phyloP scores from a whole-genome alignment of 2,888 invertebrate species.

The Baccha elongata region DNA sequence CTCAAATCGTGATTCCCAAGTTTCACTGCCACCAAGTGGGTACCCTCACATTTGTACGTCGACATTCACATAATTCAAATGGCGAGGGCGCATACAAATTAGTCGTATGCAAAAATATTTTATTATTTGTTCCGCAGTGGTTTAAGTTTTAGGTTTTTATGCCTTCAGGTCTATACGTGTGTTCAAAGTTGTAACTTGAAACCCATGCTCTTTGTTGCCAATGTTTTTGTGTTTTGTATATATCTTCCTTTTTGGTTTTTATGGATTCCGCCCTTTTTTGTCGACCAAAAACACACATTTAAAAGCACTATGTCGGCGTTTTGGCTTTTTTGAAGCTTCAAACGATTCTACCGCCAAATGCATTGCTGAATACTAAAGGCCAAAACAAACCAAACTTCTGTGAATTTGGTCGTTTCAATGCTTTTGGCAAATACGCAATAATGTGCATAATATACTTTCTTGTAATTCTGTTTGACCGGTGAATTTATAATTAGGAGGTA shows the following conservation, averaged over 20 bases:
- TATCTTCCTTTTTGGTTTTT: constrained; percentile 41
- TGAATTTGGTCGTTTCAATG: constrained; percentile 60
- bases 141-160: constrained; percentile 67
- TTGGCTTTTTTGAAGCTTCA: constrained; percentile 60
- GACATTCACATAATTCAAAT: constrained; percentile 73
- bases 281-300: constrained; percentile 36
- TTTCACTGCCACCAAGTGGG: constrained; percentile 53
- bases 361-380: constrained; percentile 63
- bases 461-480: constrained; percentile 36
- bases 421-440: constrained; percentile 50
- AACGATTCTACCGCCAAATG: constrained; percentile 59
- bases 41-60: constrained; percentile 70
- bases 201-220: constrained; percentile 55
- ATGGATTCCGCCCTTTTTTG: constrained; percentile 70
- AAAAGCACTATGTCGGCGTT: constrained; percentile 60
- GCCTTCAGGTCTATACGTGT: constrained; percentile 60
- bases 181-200: constrained; percentile 51
- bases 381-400: constrained; percentile 37
- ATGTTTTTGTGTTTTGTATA: constrained; percentile 41
- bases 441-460: constrained; percentile 51
- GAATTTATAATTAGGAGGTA: constrained; percentile 55
- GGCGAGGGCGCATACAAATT: constrained; percentile 75
- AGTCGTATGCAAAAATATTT: constrained; percentile 74
- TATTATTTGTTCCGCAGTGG: constrained; percentile 72
- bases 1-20: constrained; percentile 63